Conservation (phyloP, 2,113 vertebrate species). For the Alethe castanea region DNA sequence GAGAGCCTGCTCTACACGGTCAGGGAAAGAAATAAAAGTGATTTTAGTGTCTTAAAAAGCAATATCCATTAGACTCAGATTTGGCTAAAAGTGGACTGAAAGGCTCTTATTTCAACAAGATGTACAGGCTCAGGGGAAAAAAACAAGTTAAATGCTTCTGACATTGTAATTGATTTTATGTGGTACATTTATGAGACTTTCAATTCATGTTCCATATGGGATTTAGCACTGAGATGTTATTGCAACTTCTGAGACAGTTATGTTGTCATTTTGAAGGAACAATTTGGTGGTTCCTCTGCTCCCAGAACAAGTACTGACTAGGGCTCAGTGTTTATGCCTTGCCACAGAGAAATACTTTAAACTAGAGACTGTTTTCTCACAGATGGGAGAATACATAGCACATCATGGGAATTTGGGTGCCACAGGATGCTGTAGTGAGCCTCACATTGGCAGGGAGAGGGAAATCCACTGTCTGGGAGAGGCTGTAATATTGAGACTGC, state of each 20-base stretch:
- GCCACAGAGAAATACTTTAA: neutral
- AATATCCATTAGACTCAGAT: constrained; percentile 65
- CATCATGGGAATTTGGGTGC: neutral
- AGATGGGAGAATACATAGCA: neutral
- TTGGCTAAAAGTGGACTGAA: constrained; percentile 54
- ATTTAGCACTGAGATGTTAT: constrained; percentile 18
- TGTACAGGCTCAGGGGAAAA: constrained; percentile 1
- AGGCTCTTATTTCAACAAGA: constrained; percentile 51
- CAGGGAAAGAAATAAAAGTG: constrained; percentile 52
- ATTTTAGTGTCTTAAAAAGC: constrained; percentile 62
- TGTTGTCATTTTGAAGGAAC: neutral
- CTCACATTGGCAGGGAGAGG: accelerated
- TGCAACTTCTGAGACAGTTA: neutral
- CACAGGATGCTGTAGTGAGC: neutral
- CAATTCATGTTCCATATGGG: constrained; percentile 20
- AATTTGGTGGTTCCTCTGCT: neutral
- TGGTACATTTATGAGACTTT: constrained; percentile 54
- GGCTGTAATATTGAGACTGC: neutral
- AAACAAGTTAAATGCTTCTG: constrained; percentile 45
- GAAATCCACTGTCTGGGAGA: neutral
- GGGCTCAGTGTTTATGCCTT: neutral
- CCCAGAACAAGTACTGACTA: neutral
- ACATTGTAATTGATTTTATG: constrained; percentile 66
- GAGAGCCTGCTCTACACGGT: neutral
- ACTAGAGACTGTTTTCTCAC: neutral